Percentiles rank a stretch among this genome's conserved stretches.
phyloP scores from a whole-genome alignment of 2,113 vertebrate species.

The Cromileptes altivelis region DNA sequence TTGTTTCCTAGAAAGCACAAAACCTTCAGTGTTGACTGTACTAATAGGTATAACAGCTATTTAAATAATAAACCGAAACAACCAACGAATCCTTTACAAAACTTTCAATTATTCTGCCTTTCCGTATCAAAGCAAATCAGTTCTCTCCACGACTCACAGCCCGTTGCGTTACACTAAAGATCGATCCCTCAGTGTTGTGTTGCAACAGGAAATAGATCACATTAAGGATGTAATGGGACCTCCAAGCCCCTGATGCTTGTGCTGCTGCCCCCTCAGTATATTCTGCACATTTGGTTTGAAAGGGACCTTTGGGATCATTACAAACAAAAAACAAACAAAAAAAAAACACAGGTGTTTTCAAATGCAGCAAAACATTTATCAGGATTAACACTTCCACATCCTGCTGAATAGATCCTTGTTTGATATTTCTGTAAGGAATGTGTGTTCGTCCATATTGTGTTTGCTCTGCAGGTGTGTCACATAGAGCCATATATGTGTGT shows the following conservation, averaged over 20 bases:
- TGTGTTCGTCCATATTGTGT: background rate
- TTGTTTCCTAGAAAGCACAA: background rate
- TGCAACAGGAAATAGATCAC: background rate
- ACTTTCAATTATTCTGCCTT: background rate
- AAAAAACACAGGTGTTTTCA: background rate
- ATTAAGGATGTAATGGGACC: background rate
- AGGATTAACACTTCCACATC: background rate
- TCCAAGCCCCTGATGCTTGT: background rate
- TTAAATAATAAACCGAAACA: background rate
- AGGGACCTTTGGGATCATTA: background rate
- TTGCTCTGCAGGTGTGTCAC: slow-evolving; percentile 13
- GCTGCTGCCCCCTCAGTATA: background rate
- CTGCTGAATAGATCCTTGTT: background rate
- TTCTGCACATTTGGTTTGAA: background rate
- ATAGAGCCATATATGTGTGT: background rate
- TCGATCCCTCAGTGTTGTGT: background rate
- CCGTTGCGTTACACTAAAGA: background rate
- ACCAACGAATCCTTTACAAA: background rate
- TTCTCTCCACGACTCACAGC: background rate
- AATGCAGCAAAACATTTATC: background rate
- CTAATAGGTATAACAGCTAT: background rate
- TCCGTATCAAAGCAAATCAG: background rate
- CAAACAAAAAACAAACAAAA: slow-evolving; percentile 5
- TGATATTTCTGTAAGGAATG: background rate
- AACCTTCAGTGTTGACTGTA: background rate